Base-by-base conservation (phyloP, 2,888 invertebrate genomes). In the Glyphotaelius pellucidus region DNA sequence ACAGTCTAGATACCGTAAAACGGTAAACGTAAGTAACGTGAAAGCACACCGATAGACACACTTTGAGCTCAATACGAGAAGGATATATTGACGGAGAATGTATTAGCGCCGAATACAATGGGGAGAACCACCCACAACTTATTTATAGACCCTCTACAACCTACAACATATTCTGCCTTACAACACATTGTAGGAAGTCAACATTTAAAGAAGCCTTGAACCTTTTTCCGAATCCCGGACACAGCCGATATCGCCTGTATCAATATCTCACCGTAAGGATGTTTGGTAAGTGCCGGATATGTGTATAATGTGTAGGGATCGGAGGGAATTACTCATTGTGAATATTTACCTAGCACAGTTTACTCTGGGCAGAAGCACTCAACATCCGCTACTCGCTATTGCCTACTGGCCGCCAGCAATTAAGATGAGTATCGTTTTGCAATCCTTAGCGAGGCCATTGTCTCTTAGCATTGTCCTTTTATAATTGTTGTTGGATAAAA, bases 361-460 rank as follows among this genome's bases (percentile, higher is more conserved):
- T 67, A n/a, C 67, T 67, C 25, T 67, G 9, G 9, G 67, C 67
- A 67, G 67, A 67, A 67, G 25, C 67, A 67, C 67, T 67, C 67
- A 67, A 7, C n/a, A n/a, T 67, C 67, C 67, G n/a, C 67, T 67
- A 67, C 25, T 67, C 19, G 19, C 52, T 52, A 52, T 15, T 15
- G 47, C 47, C 19, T 19, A 19, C 52, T 19, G 25, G 67, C 67
- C 67, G 67, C 67, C 67, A 7, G 67, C 81, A 83, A 83, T 85
- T 85, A 85, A 85, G 35, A 38, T 38, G 38, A 85, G 85, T 38
- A 85, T n/a, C 85, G 38, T 85, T n/a, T 85, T 38, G 85, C 85
- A 38, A 85, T 38, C 85, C 85, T 38, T 67, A 67, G 67, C 67
- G 67, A 67, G 67, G 67, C 67, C 67, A n/a, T 67, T 67, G 67